Evolutionary conservation across 2,113 vertebrate genomes (phyloP).

Genomic region (Xenopus laevis): DNA sequence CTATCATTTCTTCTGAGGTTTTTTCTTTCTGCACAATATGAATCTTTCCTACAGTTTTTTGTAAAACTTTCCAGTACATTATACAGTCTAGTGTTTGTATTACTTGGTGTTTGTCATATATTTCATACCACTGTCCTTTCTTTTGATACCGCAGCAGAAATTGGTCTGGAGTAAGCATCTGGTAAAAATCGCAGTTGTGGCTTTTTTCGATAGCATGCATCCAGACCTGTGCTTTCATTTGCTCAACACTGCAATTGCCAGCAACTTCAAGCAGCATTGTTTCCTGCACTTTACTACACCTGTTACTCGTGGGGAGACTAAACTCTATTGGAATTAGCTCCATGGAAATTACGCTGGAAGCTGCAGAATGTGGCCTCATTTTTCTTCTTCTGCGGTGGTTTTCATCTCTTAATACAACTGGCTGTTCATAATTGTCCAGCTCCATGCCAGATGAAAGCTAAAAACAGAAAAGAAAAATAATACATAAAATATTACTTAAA

Average conservation of each 20-base stretch:
- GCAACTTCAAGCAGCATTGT: slow-evolving; percentile 75
- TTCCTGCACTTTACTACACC: slow-evolving; percentile 67
- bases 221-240: slow-evolving; percentile 94
- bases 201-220: slow-evolving; percentile 82
- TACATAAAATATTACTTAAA: background rate
- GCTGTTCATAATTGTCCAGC: slow-evolving; percentile 68
- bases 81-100: slow-evolving; percentile 96
- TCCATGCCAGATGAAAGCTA: slow-evolving; percentile 79
- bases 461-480: slow-evolving; percentile 21
- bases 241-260: slow-evolving; percentile 88
- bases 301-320: slow-evolving; percentile 77
- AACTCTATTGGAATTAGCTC: slow-evolving; percentile 89
- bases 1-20: slow-evolving; percentile 71
- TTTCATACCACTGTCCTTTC: slow-evolving; percentile 93
- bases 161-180: slow-evolving; percentile 78
- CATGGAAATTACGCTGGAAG: slow-evolving; percentile 64
- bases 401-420: slow-evolving; percentile 76
- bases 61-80: slow-evolving; percentile 85
- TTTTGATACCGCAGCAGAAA: slow-evolving; percentile 94
- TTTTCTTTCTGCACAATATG: slow-evolving; percentile 75
- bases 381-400: slow-evolving; percentile 78
- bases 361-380: slow-evolving; percentile 77
- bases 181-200: slow-evolving; percentile 81
- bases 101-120: slow-evolving; percentile 93
- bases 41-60: slow-evolving; percentile 84